Percentiles rank a stretch among this genome's conserved stretches.
These are phyloP conservation scores for Oncopodura yosiiana DNA, from an alignment of 1,140 invertebrate genomes.

Conservation along the genomic window DNA sequence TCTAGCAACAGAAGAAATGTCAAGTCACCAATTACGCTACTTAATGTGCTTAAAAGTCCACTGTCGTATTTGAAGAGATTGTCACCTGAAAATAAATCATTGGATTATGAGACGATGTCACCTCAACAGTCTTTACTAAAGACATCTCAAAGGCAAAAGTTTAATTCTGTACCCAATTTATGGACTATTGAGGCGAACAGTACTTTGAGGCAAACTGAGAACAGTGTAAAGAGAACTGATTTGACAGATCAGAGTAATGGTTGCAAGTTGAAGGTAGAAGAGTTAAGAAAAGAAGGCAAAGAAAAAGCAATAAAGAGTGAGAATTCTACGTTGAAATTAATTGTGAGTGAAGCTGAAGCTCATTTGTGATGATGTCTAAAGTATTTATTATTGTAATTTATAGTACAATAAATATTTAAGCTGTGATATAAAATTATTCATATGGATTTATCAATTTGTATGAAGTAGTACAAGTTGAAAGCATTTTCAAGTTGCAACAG, in stretches of 20 bases:
- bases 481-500: too few species aligned
- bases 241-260: too few species aligned
- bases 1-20: slow-evolving; percentile 9
- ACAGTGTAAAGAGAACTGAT: too few species aligned
- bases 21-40: slow-evolving; percentile 5
- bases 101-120: not conserved
- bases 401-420: too few species aligned
- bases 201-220: too few species aligned
- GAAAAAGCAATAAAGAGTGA: not conserved
- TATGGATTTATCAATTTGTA: too few species aligned
- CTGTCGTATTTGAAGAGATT: slow-evolving; percentile 10
- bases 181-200: slow-evolving; percentile 22
- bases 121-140: not conserved
- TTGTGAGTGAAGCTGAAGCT: slow-evolving; percentile 21
- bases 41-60: slow-evolving; percentile 17
- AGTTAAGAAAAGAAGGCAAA: not conserved
- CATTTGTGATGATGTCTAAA: too few species aligned
- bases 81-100: not conserved
- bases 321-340: slow-evolving; percentile 19
- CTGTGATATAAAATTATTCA: too few species aligned
- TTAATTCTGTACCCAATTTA: slow-evolving; percentile 23
- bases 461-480: too few species aligned
- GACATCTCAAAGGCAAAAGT: slow-evolving; percentile 10
- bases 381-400: too few species aligned
- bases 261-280: too few species aligned